Evolutionary conservation across 1,140 invertebrate genomes (phyloP), one percentile per base, ranked within the genome.

Genomic region (Drosophila fuyamai): DNA sequence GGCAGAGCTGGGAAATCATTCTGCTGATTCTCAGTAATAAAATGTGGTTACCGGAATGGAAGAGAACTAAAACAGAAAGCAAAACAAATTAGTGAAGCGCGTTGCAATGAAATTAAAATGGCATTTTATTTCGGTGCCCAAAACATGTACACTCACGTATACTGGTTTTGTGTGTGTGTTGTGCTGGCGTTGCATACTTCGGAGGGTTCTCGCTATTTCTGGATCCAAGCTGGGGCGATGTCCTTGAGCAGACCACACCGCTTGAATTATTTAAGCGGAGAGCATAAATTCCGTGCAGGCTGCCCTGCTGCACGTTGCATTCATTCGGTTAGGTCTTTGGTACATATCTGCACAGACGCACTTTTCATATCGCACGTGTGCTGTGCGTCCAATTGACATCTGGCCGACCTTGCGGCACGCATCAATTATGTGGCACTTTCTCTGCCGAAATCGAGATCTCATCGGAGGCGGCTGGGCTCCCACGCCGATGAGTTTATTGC

Each of bases 351-450:
- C 8, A 23, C 63, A 43, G 41, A 70, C 67, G 65, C 67, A 83
- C 81, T 76, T 82, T 18, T 7, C 29, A 32, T 7, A 32, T 32
- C 29, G 29, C 29, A 32, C 29, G 29, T 32, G 29, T 32, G 29
- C 6, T 32, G 29, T 32, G 29, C 29, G 16, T n/a, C 57, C 59
- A 66, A 62, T 59, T 67, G 46, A 74, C 51, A 79, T 57, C 67
- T 23, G 51, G 18, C 10, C 36, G 67, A 80, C 57, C 68, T 72
- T 57, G 66, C 47, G 51, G 68, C 57, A 66, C 73, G 81, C 81
- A 81, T 68, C 81, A 77, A 65, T 81, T 85, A 68, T 68, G 81
- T 57, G 81, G 77, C 81, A 85, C 77, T 84, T 81, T 84, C 77
- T 76, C 79, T 58, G n/a, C 29, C 55, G 16, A n/a, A 9, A 48